Evolutionary conservation across 2,113 vertebrate genomes (phyloP).

Genomic region (Thermophis baileyi): DNA sequence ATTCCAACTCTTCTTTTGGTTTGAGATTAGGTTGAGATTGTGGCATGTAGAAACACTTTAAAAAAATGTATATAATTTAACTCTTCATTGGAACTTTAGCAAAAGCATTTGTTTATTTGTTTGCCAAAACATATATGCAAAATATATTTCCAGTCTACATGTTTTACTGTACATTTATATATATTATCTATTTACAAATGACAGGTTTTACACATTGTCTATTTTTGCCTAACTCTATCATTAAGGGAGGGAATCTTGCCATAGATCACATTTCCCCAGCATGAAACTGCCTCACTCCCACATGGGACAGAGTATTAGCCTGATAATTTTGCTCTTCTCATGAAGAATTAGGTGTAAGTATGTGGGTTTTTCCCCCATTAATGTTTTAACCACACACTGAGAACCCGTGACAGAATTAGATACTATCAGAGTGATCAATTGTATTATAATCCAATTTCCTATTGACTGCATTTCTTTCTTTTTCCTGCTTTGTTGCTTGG

Average conservation of each 20-base stretch:
- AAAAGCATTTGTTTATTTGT: not conserved
- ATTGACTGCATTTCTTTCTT: not conserved
- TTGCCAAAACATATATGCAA: not conserved
- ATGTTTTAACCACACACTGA: not conserved
- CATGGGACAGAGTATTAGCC: not conserved
- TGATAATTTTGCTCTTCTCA: not conserved
- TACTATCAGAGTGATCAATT: slow-evolving; percentile 1
- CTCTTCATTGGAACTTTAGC: not conserved
- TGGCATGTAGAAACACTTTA: not conserved
- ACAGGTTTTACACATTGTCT: not conserved
- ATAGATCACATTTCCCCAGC: not conserved
- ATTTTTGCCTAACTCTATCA: not conserved
- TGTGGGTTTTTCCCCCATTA: not conserved
- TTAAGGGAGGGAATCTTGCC: not conserved
- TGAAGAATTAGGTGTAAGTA: too few species aligned
- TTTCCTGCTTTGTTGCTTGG: slow-evolving; percentile 4
- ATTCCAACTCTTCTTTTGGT: not conserved
- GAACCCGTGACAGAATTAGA: not conserved
- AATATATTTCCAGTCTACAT: not conserved
- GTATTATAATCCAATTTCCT: slow-evolving; percentile 42
- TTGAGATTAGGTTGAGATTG: not conserved
- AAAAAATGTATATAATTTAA: not conserved
- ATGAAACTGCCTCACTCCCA: not conserved
- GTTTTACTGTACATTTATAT: not conserved
- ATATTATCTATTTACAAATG: not conserved